A percentile compares a stretch with the other conserved stretches of the same genome.
Evolutionary conservation across 2,797 vertebrate species (phyloP).

Genomic region (Sciurus carolinensis): DNA sequence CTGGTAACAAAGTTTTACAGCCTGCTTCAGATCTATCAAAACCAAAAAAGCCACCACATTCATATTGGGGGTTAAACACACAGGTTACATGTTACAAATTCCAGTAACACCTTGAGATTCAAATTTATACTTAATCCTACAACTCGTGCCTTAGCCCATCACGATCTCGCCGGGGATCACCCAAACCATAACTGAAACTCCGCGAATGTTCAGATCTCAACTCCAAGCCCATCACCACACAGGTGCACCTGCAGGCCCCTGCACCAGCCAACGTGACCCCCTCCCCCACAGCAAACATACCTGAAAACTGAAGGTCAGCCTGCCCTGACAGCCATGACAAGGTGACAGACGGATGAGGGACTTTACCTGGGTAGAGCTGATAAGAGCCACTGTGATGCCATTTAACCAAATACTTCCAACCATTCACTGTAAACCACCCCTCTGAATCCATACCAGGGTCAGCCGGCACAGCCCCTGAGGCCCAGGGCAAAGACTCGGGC

Average conservation of each 20-base stretch:
- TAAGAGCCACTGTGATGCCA: conserved; percentile 98
- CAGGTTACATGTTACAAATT: no score
- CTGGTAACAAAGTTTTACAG: not conserved
- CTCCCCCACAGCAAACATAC: not conserved
- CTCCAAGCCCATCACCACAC: not conserved
- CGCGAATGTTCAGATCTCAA: not conserved
- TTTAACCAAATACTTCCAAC: conserved; percentile 94
- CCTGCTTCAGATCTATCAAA: not conserved
- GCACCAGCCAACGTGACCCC: not conserved
- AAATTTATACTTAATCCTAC: fast-evolving
- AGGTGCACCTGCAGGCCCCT: not conserved
- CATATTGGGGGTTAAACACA: fast-evolving
- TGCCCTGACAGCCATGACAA: conserved; percentile 26
- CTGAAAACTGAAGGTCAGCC: conserved; percentile 23
- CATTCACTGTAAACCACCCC: conserved; percentile 93
- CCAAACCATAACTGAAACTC: not conserved
- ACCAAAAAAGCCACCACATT: fast-evolving
- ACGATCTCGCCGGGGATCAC: not conserved
- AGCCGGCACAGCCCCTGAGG: conserved; percentile 79
- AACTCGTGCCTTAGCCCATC: fast-evolving
- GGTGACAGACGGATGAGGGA: conserved; percentile 8
- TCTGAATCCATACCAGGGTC: conserved; percentile 95
- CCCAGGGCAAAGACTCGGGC: conserved; percentile 65
- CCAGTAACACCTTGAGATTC: fast-evolving
- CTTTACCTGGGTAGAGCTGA: conserved; percentile 97